Conservation (phyloP, 2,797 vertebrate genomes). For the Spinibarbus caldwelli region DNA sequence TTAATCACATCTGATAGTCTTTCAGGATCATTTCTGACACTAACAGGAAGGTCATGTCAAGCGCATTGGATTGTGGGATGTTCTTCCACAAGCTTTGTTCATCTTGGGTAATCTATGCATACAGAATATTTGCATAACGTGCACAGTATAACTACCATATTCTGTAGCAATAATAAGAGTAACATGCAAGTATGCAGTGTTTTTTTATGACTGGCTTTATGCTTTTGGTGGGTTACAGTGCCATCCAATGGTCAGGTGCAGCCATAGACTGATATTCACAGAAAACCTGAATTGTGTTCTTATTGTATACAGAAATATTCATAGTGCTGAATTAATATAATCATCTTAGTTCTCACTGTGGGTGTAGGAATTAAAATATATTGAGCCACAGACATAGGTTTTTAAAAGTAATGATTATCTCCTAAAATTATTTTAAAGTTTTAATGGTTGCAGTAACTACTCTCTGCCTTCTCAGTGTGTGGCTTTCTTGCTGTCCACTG, state of each 20-base stretch:
- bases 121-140: not conserved
- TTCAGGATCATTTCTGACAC: not conserved
- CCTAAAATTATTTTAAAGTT: not conserved
- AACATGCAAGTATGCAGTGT: not conserved
- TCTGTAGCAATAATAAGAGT: not conserved
- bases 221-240: slow-evolving; percentile 7
- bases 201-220: not conserved
- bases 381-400: not conserved
- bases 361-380: not conserved
- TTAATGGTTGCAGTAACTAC: not conserved
- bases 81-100: not conserved
- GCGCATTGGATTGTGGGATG: not conserved
- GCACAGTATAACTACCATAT: not conserved
- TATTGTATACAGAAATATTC: not conserved
- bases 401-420: not conserved
- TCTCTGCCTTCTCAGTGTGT: slow-evolving; percentile 21
- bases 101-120: not conserved
- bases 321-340: not conserved
- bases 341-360: not conserved
- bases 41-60: not conserved
- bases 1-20: not conserved
- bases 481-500: slow-evolving; percentile 34
- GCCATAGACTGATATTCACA: not conserved
- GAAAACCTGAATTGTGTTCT: not conserved
- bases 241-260: not conserved